phyloP scores from a whole-genome alignment of 2,113 vertebrate genomes.

The Rhinichthys klamathensis region DNA sequence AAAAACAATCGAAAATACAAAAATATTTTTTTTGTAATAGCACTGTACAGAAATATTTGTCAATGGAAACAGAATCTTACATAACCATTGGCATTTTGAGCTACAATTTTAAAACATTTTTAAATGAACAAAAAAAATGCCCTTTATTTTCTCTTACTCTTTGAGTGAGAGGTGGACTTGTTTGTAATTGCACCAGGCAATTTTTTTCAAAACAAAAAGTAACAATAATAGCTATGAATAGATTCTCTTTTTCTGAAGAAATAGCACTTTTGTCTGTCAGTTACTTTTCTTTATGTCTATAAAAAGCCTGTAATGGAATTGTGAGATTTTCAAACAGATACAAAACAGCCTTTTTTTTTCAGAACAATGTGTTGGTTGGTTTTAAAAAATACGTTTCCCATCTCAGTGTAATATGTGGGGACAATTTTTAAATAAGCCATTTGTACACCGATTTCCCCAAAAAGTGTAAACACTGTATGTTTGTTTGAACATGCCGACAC shows the following conservation, averaged over 20 bases:
- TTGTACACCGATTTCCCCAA: neutral
- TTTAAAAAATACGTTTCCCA: neutral
- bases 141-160: constrained; percentile 34
- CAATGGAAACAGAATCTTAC: constrained; percentile 10
- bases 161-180: constrained; percentile 37
- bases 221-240: constrained; percentile 43
- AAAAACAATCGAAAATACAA: constrained; percentile 58
- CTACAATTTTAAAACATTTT: neutral
- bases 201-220: constrained; percentile 30
- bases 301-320: neutral
- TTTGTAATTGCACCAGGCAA: constrained; percentile 69
- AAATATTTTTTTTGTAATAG: constrained; percentile 59
- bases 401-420: neutral
- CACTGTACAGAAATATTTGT: constrained; percentile 54
- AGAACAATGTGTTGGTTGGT: neutral
- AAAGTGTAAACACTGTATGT: neutral
- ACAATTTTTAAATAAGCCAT: neutral
- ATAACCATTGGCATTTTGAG: constrained; percentile 32
- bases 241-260: constrained; percentile 33
- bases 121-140: constrained; percentile 24
- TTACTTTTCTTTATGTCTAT: constrained; percentile 3
- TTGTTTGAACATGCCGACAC: neutral
- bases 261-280: constrained; percentile 14
- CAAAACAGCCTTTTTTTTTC: neutral
- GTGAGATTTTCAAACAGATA: neutral